Evolutionary conservation across 2,888 invertebrate genomes (phyloP).

Genomic region (Tetanocera ferruginea): DNA sequence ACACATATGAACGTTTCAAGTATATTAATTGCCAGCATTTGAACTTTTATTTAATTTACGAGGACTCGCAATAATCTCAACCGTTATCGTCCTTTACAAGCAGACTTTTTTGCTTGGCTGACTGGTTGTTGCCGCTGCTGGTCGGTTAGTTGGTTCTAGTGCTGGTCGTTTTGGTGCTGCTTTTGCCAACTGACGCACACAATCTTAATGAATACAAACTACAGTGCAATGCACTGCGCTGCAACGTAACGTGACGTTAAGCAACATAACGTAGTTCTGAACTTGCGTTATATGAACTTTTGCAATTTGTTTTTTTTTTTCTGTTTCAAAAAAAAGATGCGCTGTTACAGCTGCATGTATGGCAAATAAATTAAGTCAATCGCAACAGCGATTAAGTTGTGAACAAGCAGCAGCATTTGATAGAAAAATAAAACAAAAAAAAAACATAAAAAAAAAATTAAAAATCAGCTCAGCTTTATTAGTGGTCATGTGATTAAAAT

Average conservation of each 20-base stretch:
- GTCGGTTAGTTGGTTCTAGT: neutral
- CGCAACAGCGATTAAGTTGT: slow-evolving; percentile 6
- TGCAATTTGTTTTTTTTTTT: slow-evolving; percentile 52
- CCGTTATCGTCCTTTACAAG: slow-evolving; percentile 27
- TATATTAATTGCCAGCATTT: slow-evolving; percentile 68
- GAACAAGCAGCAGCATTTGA: neutral
- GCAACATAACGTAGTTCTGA: slow-evolving; percentile 4
- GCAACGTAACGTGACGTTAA: neutral
- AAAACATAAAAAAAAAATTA: no score
- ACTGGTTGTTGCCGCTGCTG: neutral
- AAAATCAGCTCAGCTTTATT: no score
- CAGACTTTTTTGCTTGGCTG: slow-evolving; percentile 14
- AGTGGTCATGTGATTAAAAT: no score
- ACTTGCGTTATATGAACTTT: slow-evolving; percentile 43
- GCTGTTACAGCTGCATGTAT: slow-evolving; percentile 12
- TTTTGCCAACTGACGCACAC: neutral
- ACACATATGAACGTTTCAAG: slow-evolving; percentile 62
- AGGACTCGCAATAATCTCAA: slow-evolving; percentile 52
- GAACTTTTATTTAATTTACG: slow-evolving; percentile 69
- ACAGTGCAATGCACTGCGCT: neutral
- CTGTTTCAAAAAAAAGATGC: slow-evolving; percentile 46
- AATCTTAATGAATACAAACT: slow-evolving; percentile 1
- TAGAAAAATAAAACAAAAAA: no score
- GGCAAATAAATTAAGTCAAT: slow-evolving; percentile 28
- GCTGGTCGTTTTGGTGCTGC: neutral